Evolutionary conservation across 2,888 invertebrate species (phyloP), one percentile per base, ranked within the genome.

Genomic region (Rhabditoides inermis): DNA sequence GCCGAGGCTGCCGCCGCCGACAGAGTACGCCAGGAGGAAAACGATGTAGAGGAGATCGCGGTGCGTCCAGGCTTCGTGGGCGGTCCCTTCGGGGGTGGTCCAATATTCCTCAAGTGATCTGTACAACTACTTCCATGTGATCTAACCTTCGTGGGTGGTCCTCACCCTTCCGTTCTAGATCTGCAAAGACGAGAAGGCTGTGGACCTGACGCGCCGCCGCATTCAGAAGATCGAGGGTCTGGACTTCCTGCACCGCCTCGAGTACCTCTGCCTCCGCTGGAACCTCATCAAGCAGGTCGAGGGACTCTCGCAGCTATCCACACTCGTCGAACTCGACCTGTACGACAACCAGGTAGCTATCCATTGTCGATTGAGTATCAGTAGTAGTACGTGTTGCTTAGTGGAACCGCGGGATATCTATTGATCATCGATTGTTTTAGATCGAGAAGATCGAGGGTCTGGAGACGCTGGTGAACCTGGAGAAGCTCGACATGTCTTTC

Each of bases 251-350:
- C 26, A 23, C 30, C 12, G 41, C 51, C 53, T 71, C 10, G 61
- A 90, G 79, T 84, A 84, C 56, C 79, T 95, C 32, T 90, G 86
- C 75, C 81, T 95, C 49, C 84, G 94, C 42, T 95, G 95, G 88
- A 98, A 98, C 80, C 81, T 92, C 12, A 88, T 98, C 23, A 92
- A 88, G 77, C 88, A 87, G 78, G 92, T 98, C 66, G 92, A 95
- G 78, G 91, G 92, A 73, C 78, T 98, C 32, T 79, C 83, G 49
- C 85, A 84, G 1, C 79, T 95, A 39, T 61, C 63, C 26, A 68
- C 67, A 2, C 81, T 98, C 20, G 82, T 83, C n/a, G 90, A 94
- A 76, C 79, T 98, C 47, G 95, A 98, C 75, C 80, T 98, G 3
- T 92, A 95, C 78, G 98, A 98, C 78, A 98, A 98, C 80, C 92